Evolutionary conservation across 2,113 vertebrate genomes (phyloP).

Genomic region (Atractosteus spatula): DNA sequence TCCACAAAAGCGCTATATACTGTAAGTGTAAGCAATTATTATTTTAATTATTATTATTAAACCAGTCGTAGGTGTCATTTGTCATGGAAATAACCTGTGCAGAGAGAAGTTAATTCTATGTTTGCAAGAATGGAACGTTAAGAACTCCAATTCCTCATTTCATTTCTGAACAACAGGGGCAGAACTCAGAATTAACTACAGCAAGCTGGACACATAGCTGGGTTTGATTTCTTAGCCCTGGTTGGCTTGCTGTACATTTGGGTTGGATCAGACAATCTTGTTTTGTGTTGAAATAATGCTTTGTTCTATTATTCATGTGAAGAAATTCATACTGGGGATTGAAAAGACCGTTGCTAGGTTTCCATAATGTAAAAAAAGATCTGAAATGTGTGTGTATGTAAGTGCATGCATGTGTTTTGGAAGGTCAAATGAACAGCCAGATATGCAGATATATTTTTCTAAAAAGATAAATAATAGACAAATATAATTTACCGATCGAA

Average conservation of each 20-base stretch:
- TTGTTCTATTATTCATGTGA: background rate
- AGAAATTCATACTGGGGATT: background rate
- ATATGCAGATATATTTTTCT: background rate
- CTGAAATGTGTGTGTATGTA: background rate
- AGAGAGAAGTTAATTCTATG: too few species aligned
- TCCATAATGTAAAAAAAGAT: background rate
- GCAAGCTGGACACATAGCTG: background rate
- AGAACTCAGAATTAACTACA: constrained; percentile 1
- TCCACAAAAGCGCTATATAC: too few species aligned
- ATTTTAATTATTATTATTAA: too few species aligned
- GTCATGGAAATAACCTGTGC: too few species aligned
- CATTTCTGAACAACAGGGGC: background rate
- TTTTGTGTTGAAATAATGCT: constrained; percentile 1
- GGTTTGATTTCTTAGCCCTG: background rate
- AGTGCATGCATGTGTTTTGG: background rate
- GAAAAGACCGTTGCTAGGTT: background rate
- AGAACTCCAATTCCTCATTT: background rate
- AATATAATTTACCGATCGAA: constrained; percentile 11
- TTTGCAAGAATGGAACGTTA: too few species aligned
- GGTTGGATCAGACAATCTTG: background rate
- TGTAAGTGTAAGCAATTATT: too few species aligned
- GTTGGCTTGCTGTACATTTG: background rate
- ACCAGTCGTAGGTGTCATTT: too few species aligned
- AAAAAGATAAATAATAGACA: background rate
- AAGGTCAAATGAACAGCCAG: too few species aligned